Conservation (phyloP, 2,888 invertebrate genomes). For the Parnassius mnemosyne region DNA sequence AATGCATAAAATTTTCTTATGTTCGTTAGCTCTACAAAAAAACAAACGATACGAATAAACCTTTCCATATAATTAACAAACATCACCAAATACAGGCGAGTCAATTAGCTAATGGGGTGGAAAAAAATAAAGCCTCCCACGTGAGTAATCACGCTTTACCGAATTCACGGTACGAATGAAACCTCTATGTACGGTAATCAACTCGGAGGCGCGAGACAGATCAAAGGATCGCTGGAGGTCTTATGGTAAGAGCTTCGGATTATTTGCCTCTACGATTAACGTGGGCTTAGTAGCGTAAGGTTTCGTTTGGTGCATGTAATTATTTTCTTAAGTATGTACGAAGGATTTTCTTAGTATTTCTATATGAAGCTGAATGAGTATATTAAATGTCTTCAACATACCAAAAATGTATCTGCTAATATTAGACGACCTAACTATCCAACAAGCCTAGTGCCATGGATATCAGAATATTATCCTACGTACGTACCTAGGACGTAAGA, state of each 20-base stretch:
- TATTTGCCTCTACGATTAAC: conserved; percentile 40
- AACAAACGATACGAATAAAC: not conserved
- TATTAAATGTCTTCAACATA: too few species aligned
- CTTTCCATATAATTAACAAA: conserved; percentile 9
- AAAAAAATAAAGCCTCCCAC: conserved; percentile 27
- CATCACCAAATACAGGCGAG: conserved; percentile 1
- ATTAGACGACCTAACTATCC: too few species aligned
- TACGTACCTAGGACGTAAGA: too few species aligned
- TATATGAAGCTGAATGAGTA: not conserved
- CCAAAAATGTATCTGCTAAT: too few species aligned
- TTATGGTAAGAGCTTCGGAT: conserved; percentile 65
- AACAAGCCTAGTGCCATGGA: too few species aligned
- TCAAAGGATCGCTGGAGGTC: conserved; percentile 60
- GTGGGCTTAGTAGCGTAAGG: conserved; percentile 5
- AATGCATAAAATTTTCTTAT: too few species aligned
- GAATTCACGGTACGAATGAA: conserved; percentile 46
- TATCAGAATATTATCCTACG: too few species aligned
- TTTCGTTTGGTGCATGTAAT: conserved; percentile 15
- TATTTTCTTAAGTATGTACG: not conserved
- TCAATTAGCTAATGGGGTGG: conserved; percentile 22
- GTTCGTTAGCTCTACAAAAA: too few species aligned
- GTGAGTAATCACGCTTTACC: conserved; percentile 35
- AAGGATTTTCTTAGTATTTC: too few species aligned
- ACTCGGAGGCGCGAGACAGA: conserved; percentile 55
- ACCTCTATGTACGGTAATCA: conserved; percentile 70